Evolutionary conservation across 2,797 vertebrate species (phyloP), one percentile per base, ranked within the genome.

Genomic region (Poecile montanus): DNA sequence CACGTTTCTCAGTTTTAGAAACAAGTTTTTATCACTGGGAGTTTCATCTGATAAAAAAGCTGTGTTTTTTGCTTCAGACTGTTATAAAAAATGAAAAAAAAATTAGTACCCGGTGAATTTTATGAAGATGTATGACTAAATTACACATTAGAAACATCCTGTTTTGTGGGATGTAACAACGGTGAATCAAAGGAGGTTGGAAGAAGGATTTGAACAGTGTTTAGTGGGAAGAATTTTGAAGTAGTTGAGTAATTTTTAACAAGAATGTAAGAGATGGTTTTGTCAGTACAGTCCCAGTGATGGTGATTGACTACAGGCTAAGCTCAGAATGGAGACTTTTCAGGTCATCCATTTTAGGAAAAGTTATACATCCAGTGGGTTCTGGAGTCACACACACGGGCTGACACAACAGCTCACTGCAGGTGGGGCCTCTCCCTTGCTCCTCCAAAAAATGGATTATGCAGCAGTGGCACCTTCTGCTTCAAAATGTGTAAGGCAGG

Each of bases 321-420:
- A 73, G 23, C 23, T 93, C 60, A 47, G 53, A 36, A 22, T 60
- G 61, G 32, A 67, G 68, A 45, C n/a, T 78, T 89, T 68, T 45
- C 32, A 40, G 14, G 9, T 79, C 9, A 27, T 58, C 44, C 8
- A 5, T 71, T 67, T 4, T 3, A 67, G 51, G 38, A 77, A 21
- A 48, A 60, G 10, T 53, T 38, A 2, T 8, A 19, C 11, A 3
- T 38, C 9, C 1, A 3, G 23, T 56, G 36, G 13, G 29, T 70
- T 83, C 25, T 76, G 26, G 17, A 9, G 7, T 27, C 40, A 15
- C 21, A 6, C 2, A 0, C 42, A 14, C 2, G 3, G 29, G 2
- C 51, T 83, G 57, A 32, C 48, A 27, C 45, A 76, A 42, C 40
- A 25, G 4, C 50, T 85, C 4, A 0, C 26, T 50, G 22, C 1